phyloP scores from a whole-genome alignment of 2,113 vertebrate species.

The Poecilia latipinna region DNA sequence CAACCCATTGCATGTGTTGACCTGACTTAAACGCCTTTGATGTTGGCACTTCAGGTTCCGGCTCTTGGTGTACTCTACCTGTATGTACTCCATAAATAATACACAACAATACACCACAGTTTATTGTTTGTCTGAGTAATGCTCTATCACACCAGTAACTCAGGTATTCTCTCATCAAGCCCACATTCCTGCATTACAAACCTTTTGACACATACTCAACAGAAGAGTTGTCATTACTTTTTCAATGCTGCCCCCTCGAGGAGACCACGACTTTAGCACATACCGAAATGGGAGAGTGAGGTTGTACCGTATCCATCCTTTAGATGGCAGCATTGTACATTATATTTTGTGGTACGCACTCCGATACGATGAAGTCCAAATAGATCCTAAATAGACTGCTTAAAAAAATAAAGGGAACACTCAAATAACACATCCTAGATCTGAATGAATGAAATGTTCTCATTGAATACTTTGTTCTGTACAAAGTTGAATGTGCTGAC shows the following conservation, averaged over 20 bases:
- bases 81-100: no score
- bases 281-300: background rate
- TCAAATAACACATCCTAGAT: no score
- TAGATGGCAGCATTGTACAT: slow-evolving; percentile 42
- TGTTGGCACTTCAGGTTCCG: no score
- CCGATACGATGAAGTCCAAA: background rate
- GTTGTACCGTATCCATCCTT: slow-evolving; percentile 11
- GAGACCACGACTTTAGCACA: background rate
- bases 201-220: background rate
- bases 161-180: background rate
- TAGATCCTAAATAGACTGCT: no score
- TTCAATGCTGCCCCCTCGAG: background rate
- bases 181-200: slow-evolving; percentile 26
- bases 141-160: slow-evolving; percentile 1
- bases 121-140: slow-evolving; percentile 17
- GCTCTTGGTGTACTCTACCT: background rate
- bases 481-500: no score
- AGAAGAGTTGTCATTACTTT: background rate
- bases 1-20: background rate
- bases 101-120: background rate
- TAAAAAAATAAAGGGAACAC: no score
- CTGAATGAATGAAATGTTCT: no score
- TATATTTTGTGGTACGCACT: background rate
- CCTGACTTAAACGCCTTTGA: background rate
- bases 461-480: no score